These are phyloP conservation scores for Centropus unirufus DNA, from an alignment of 2,113 vertebrate genomes.

Conservation along the genomic window DNA sequence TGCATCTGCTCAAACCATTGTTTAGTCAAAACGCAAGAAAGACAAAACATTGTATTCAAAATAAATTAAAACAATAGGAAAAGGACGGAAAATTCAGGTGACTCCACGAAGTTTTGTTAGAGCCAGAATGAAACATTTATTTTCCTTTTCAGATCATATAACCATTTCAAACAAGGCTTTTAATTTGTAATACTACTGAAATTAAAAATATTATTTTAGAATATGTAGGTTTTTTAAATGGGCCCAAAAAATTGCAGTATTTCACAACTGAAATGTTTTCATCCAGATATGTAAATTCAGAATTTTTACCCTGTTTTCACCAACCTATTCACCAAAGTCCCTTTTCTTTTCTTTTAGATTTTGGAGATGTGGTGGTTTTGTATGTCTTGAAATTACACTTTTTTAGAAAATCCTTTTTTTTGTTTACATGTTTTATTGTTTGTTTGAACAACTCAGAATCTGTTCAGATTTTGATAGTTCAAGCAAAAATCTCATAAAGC, in stretches of 20 bases:
- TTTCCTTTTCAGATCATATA: not conserved
- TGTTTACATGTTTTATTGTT: not conserved
- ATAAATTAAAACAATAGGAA: not conserved
- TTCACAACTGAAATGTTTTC: not conserved
- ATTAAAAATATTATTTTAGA: not conserved
- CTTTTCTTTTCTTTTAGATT: not conserved
- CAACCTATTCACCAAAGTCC: not conserved
- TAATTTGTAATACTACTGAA: not conserved
- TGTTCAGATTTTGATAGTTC: not conserved
- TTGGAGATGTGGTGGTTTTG: not conserved
- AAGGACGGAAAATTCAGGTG: not conserved
- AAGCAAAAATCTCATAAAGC: not conserved
- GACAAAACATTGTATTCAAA: fast-evolving
- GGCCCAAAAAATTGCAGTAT: not conserved
- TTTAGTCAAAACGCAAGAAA: not conserved
- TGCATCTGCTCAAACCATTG: not conserved
- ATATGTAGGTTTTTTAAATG: not conserved
- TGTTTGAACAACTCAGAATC: not conserved
- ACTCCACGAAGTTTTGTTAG: not conserved
- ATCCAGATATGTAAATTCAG: not conserved
- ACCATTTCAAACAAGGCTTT: not conserved
- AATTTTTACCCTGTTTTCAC: not conserved
- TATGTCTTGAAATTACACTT: not conserved
- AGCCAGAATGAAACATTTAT: not conserved
- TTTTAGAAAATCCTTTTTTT: not conserved